These are phyloP conservation scores for Malurus alboscapulatus DNA, from an alignment of 2,113 vertebrate species.

Conservation along the genomic window DNA sequence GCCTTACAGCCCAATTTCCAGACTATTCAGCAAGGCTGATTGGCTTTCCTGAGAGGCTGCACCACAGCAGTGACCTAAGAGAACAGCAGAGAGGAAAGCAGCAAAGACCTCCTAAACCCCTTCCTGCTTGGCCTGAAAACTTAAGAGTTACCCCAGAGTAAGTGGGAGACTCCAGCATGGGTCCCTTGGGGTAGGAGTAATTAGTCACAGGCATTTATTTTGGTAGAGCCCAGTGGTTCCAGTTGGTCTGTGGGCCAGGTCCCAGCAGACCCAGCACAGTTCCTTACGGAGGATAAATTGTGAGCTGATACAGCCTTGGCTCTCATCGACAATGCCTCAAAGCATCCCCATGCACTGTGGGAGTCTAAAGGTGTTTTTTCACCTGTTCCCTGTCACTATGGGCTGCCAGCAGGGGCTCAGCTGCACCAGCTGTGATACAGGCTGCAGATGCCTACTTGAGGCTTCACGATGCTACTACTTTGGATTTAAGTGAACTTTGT, in stretches of 20 bases:
- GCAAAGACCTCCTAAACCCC: neutral
- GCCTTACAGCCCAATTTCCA: neutral
- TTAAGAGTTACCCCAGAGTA: neutral
- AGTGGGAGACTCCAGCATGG: neutral
- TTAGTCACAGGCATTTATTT: neutral
- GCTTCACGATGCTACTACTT: neutral
- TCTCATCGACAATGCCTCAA: neutral
- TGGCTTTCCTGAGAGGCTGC: neutral
- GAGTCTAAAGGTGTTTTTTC: conserved; percentile 1
- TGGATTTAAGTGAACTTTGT: conserved; percentile 17
- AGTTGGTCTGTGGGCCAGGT: neutral
- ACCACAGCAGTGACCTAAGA: neutral
- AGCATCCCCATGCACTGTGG: neutral
- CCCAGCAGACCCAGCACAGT: neutral
- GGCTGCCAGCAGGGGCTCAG: neutral
- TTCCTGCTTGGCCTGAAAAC: neutral
- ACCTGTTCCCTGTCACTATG: rapidly evolving
- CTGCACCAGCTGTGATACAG: conserved; percentile 23
- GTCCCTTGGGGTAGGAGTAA: neutral
- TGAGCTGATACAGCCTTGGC: rapidly evolving
- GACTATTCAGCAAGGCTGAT: neutral
- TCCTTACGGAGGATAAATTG: neutral
- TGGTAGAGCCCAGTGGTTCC: neutral
- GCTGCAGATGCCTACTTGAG: neutral
- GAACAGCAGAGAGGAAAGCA: neutral